phyloP scores from a whole-genome alignment of 2,113 vertebrate genomes.

The Elaphurus davidianus region DNA sequence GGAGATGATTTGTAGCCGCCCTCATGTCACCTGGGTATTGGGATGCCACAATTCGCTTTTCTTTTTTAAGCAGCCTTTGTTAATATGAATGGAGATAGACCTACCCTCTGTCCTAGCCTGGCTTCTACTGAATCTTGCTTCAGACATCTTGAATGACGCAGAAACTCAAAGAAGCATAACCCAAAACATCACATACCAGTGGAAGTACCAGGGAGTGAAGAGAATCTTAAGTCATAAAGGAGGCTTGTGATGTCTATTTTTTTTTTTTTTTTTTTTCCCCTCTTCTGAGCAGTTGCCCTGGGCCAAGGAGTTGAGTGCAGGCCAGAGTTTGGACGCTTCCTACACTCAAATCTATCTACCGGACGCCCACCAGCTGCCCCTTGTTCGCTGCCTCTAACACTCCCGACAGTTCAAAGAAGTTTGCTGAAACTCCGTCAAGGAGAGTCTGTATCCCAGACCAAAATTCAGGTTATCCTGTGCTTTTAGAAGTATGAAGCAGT shows the following conservation, averaged over 20 bases:
- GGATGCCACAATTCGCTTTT: neutral
- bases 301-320: neutral
- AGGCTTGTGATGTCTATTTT: neutral
- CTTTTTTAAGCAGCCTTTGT: slow-evolving; percentile 28
- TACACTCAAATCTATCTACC: neutral
- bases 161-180: slow-evolving; percentile 49
- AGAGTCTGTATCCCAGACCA: neutral
- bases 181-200: slow-evolving; percentile 22
- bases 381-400: neutral
- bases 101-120: neutral
- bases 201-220: neutral
- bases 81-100: slow-evolving; percentile 31
- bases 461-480: neutral
- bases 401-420: neutral
- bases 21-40: neutral
- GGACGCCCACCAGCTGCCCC: neutral
- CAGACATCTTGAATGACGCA: slow-evolving; percentile 42
- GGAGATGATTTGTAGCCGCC: neutral
- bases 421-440: neutral
- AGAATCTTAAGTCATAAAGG: slow-evolving; percentile 8
- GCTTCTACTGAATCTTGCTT: slow-evolving; percentile 27
- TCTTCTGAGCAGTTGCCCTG: neutral
- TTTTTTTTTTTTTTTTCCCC: neutral
- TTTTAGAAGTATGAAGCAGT: neutral
- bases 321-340: slow-evolving; percentile 32